Evolutionary conservation across 2,888 invertebrate genomes (phyloP), one percentile per base, ranked within the genome.

Genomic region (Nemotelus pantherinus): DNA sequence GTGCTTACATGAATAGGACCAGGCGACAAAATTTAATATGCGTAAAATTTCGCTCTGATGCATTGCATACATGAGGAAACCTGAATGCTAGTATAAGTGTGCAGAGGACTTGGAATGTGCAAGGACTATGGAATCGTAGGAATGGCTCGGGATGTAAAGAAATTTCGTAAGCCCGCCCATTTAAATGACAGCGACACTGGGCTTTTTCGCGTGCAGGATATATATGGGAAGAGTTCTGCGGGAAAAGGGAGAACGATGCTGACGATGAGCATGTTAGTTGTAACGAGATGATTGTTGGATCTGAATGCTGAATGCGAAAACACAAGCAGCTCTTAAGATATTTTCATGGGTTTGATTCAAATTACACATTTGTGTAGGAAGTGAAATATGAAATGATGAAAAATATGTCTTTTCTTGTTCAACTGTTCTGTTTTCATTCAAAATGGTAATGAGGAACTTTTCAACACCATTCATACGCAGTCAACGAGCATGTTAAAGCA

Each of bases 1-100:
- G 45, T 9, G 44, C 50, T 55, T 50, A 41, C 53, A 64, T 48
- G 76, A 76, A 76, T 45, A 53, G 71, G n/a, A 77, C 70, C 41
- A 77, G 77, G 77, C 77, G 77, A 77, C 60, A 71, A 77, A 77
- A 77, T 70, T 77, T 77, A 77, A 77, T 77, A 77, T 70, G 77
- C 77, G 77, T 70, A 77, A 77, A 63, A 70, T 70, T 77, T 70
- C 70, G 63, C 77, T 77, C 53, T 7, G 50, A 58, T 70, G 70
- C 58, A 77, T 77, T 57, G 68, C 48, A 68, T 55, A 65, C 53
- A 76, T 76, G 65, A 76, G 60, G 63, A 60, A 74, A 74, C 63
- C 25, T 25, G 25, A 25, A 25, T 25, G 25, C 25, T 25, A 25
- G 25, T 25, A 25, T 25, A 25, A 25, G 25, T 25, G 25, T 25